A percentile compares a stretch with the other conserved stretches of the same genome.
phyloP scores from a whole-genome alignment of 2,113 vertebrate genomes.

The Eclectus roratus region DNA sequence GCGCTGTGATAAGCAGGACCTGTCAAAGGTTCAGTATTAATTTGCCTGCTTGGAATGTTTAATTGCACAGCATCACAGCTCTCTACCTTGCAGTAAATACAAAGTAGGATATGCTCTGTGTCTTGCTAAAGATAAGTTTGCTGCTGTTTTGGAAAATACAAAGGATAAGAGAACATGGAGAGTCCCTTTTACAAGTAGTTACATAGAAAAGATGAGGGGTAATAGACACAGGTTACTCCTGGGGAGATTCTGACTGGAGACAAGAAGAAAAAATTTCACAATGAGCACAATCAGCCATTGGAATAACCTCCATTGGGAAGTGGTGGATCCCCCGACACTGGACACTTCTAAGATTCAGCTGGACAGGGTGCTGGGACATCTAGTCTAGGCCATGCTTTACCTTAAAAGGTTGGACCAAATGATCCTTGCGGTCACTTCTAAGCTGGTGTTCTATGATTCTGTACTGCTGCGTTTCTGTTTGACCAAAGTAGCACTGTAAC shows the following conservation, averaged over 20 bases:
- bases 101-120: accelerated
- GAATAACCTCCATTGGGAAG: neutral
- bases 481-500: neutral
- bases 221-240: too few species aligned
- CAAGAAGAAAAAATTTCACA: neutral
- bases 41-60: neutral
- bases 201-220: too few species aligned
- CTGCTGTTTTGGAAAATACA: neutral
- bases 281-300: neutral
- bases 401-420: neutral
- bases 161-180: neutral
- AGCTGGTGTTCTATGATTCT: neutral
- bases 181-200: neutral
- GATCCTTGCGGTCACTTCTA: neutral
- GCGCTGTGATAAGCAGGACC: neutral
- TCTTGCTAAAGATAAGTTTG: neutral
- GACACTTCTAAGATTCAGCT: neutral
- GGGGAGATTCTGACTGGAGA: too few species aligned
- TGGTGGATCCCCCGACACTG: neutral
- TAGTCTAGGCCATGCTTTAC: neutral
- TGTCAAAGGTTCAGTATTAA: neutral
- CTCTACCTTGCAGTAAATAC: neutral
- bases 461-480: neutral
- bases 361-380: neutral
- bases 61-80: neutral